These are phyloP conservation scores for Phalacrocorax brasilianus DNA, from an alignment of 2,113 vertebrate species.

Conservation along the genomic window DNA sequence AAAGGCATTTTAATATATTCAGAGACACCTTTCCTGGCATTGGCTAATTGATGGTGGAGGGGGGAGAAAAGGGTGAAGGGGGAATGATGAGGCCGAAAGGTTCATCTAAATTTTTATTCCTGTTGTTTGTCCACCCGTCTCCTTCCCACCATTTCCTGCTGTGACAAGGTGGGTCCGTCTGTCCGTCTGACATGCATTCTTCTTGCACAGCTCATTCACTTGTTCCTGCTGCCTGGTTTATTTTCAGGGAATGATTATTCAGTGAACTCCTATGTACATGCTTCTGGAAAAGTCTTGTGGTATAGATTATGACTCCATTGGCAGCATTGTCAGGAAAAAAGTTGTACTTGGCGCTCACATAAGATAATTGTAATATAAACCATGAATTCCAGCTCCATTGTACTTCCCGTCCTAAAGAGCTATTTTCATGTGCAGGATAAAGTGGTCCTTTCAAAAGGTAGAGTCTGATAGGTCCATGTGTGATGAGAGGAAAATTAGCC, in stretches of 20 bases:
- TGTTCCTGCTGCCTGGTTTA: conserved; percentile 19
- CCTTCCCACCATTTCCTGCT: conserved; percentile 55
- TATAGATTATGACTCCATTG: conserved; percentile 36
- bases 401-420: not conserved
- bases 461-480: not conserved
- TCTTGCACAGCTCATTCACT: conserved; percentile 41
- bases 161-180: not conserved
- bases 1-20: not conserved
- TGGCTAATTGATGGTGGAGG: not conserved
- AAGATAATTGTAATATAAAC: conserved; percentile 31
- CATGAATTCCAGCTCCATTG: conserved; percentile 9
- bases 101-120: not conserved
- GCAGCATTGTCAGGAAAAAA: conserved; percentile 31
- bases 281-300: conserved; percentile 59
- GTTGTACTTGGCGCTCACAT: conserved; percentile 11
- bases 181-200: not conserved
- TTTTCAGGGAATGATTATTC: conserved; percentile 44
- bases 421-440: not conserved
- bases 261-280: conserved; percentile 24
- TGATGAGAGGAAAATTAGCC: not conserved
- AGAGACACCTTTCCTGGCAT: not conserved
- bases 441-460: not conserved
- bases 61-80: not conserved
- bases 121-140: not conserved
- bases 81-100: not conserved